phyloP scores from a whole-genome alignment of 2,888 invertebrate species.

The Rhamphomyia laevipes region DNA sequence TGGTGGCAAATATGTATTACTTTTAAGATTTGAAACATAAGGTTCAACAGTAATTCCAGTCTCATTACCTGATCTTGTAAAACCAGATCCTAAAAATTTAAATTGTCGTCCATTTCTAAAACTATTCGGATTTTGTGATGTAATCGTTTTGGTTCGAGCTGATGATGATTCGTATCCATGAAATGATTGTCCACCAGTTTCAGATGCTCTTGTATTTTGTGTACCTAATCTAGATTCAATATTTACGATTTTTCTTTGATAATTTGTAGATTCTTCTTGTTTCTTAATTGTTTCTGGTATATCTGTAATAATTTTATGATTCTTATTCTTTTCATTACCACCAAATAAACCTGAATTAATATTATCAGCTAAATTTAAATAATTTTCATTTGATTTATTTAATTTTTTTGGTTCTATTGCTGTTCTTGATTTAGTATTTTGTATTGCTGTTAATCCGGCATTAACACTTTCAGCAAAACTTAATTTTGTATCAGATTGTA shows the following conservation, averaged over 20 bases:
- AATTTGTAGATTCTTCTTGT: no score
- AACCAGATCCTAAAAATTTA: slow-evolving; percentile 3
- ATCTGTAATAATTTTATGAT: neutral
- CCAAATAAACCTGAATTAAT: slow-evolving; percentile 7
- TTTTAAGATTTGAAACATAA: neutral
- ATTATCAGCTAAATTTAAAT: slow-evolving; percentile 6
- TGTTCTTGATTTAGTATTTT: neutral
- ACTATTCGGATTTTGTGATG: neutral
- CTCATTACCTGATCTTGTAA: neutral
- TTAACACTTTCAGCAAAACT: slow-evolving; percentile 5
- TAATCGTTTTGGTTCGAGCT: neutral
- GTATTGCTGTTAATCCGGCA: neutral
- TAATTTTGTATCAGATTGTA: neutral
- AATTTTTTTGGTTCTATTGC: neutral
- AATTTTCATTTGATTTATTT: neutral
- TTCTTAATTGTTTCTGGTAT: neutral
- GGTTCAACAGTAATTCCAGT: neutral
- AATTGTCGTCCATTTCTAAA: neutral
- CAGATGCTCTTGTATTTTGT: neutral
- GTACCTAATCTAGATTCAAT: neutral
- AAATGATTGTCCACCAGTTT: neutral
- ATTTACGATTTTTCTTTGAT: no score
- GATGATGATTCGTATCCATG: neutral
- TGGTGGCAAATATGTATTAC: neutral
- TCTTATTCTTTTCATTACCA: neutral